phyloP scores from a whole-genome alignment of 2,888 invertebrate species.

The Drosophila yooni region DNA sequence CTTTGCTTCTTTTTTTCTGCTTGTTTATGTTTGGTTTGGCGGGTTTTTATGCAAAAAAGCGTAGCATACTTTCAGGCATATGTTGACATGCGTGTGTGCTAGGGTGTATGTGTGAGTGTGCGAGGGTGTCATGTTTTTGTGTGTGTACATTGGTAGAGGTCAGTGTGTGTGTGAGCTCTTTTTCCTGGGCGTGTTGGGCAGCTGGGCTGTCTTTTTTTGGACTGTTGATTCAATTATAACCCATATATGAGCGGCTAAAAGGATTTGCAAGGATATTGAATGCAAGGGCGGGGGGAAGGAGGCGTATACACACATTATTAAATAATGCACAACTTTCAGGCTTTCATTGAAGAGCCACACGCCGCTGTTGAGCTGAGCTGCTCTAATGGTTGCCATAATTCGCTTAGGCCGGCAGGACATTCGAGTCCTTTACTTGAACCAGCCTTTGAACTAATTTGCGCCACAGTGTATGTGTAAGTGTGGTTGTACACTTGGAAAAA shows the following conservation, averaged over 20 bases:
- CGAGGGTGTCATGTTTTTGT: conserved; percentile 15
- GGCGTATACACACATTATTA: conserved; percentile 52
- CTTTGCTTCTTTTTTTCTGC: conserved; percentile 22
- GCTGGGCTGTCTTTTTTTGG: conserved; percentile 15
- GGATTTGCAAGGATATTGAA: conserved; percentile 56
- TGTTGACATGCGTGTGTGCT: conserved; percentile 29
- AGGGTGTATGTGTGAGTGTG: background rate
- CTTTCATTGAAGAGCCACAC: conserved; percentile 30
- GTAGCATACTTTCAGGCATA: conserved; percentile 62
- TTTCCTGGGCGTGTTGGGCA: conserved; percentile 32
- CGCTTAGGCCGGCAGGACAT: conserved; percentile 55
- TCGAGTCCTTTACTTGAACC: conserved; percentile 36
- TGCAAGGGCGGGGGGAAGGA: background rate
- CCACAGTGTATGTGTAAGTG: conserved; percentile 16
- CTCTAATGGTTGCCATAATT: conserved; percentile 71
- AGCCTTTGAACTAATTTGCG: conserved; percentile 73
- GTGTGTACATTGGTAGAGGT: conserved; percentile 45
- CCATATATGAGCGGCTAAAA: conserved; percentile 62
- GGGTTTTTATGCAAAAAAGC: conserved; percentile 63
- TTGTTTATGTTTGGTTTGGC: conserved; percentile 60
- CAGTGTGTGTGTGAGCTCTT: conserved; percentile 34
- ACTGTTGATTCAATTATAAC: conserved; percentile 71
- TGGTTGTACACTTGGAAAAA: background rate
- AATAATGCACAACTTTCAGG: conserved; percentile 55
- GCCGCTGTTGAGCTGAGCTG: conserved; percentile 1